Evolutionary conservation across 2,888 invertebrate genomes (phyloP).

Genomic region (Pogonocherus hispidulus): DNA sequence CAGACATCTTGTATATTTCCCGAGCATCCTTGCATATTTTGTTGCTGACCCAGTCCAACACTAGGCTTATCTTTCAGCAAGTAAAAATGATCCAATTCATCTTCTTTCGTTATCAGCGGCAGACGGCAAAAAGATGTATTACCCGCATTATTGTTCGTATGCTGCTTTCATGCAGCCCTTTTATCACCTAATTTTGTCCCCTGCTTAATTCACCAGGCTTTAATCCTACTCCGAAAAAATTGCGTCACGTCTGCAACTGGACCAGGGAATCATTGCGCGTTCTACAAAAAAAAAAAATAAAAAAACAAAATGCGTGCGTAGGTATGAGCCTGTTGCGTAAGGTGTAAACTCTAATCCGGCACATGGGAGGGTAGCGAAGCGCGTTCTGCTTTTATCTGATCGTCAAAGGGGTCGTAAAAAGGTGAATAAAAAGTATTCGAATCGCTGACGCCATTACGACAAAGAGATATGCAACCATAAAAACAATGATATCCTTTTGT

Average conservation of each 20-base stretch:
- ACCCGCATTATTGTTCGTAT: conserved; percentile 32
- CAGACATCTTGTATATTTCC: no score
- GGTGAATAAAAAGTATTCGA: conserved; percentile 6
- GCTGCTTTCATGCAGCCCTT: conserved; percentile 31
- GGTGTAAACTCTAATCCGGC: conserved; percentile 9
- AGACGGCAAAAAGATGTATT: conserved; percentile 27
- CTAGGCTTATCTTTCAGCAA: conserved; percentile 21
- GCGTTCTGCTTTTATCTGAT: conserved; percentile 1
- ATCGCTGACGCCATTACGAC: background rate
- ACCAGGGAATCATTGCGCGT: background rate
- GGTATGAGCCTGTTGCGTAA: conserved; percentile 2
- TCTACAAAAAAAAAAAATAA: background rate
- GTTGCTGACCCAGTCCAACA: background rate
- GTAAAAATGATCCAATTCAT: conserved; percentile 30
- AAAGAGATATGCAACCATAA: conserved; percentile 1
- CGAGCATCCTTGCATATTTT: background rate
- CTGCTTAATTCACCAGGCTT: conserved; percentile 8
- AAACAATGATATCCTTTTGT: conserved; percentile 5
- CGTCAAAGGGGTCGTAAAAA: conserved; percentile 5
- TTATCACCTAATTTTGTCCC: conserved; percentile 18
- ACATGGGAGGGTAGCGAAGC: background rate
- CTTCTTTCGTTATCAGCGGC: conserved; percentile 19
- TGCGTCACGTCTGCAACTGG: conserved; percentile 4
- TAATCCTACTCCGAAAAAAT: background rate
- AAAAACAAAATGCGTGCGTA: background rate